phyloP scores from a whole-genome alignment of 2,888 invertebrate species.

The Operophtera brumata region DNA sequence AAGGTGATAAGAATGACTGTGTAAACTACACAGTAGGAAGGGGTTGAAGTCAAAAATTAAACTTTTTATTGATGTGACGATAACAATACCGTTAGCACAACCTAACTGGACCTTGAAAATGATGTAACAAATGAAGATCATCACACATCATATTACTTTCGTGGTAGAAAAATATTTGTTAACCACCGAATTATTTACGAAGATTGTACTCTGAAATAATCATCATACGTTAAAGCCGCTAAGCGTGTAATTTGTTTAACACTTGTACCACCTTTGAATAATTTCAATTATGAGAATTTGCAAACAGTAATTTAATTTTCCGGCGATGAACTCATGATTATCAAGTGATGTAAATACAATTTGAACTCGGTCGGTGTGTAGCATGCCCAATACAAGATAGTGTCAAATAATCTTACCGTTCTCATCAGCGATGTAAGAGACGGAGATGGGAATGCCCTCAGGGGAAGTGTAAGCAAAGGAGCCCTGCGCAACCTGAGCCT shows the following conservation, averaged over 20 bases:
- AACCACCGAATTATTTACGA: background rate
- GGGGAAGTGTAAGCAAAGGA: slow-evolving; percentile 86
- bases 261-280: background rate
- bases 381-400: background rate
- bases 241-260: background rate
- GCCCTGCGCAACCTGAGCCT: slow-evolving; percentile 85
- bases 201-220: background rate
- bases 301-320: background rate
- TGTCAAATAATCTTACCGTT: slow-evolving; percentile 71
- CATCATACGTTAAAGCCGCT: background rate
- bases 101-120: too few relatives aligned
- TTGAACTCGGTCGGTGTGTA: background rate
- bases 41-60: too few relatives aligned
- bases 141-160: background rate
- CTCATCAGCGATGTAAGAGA: slow-evolving; percentile 87
- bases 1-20: too few relatives aligned
- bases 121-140: background rate
- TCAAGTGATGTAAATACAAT: background rate
- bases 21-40: too few relatives aligned
- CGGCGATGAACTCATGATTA: background rate
- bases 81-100: too few relatives aligned
- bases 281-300: background rate
- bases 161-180: background rate
- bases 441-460: slow-evolving; percentile 83
- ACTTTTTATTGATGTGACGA: too few relatives aligned